Conservation (phyloP, 2,797 vertebrate genomes). For the Natrix natrix region DNA sequence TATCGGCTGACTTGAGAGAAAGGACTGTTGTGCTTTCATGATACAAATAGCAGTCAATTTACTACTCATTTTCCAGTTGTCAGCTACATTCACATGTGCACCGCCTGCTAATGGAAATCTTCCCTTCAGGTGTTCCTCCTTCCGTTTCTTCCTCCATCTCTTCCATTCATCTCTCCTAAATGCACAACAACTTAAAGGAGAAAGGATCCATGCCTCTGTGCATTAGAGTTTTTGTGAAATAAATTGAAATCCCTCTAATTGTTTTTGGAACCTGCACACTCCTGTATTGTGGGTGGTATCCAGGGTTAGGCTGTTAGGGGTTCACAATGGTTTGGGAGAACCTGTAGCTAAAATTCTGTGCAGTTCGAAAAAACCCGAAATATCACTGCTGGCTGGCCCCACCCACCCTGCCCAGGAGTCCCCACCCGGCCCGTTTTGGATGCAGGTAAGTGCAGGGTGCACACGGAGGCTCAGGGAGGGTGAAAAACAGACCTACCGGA, state of each 20-base stretch:
- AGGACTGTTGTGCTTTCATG: background rate
- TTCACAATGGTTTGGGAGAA: too few species aligned
- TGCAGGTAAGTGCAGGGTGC: too few species aligned
- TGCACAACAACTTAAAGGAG: background rate
- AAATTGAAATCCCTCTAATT: background rate
- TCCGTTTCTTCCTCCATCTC: background rate
- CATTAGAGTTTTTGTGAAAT: background rate
- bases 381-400: too few species aligned
- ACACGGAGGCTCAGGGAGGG: too few species aligned
- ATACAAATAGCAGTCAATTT: background rate
- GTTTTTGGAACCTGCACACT: background rate
- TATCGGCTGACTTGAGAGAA: background rate
- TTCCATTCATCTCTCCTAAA: background rate
- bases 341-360: too few species aligned
- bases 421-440: too few species aligned
- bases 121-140: background rate
- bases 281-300: background rate
- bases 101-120: background rate
- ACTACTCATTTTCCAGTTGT: background rate
- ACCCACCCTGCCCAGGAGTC: too few species aligned
- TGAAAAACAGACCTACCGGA: too few species aligned
- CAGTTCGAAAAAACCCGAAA: too few species aligned
- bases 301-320: too few species aligned
- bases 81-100: background rate
- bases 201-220: background rate